Evolutionary conservation across 2,888 invertebrate species (phyloP).

Genomic region (Cantharis rustica): DNA sequence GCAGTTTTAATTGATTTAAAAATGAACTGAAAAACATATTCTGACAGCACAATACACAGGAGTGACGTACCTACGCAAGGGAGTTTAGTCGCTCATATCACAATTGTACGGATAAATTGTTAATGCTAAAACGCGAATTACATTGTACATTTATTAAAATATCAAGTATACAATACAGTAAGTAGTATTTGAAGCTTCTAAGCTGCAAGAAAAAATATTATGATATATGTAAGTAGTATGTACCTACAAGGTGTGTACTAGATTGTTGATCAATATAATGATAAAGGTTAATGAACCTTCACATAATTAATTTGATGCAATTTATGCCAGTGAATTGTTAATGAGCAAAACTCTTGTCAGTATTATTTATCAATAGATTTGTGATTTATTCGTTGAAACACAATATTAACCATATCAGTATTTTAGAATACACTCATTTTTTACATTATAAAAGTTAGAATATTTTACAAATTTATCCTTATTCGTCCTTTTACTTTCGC

Average conservation of each 20-base stretch:
- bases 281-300: neutral
- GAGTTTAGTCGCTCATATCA: constrained; percentile 24
- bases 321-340: neutral
- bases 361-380: neutral
- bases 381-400: too few species aligned
- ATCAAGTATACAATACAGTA: neutral
- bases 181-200: neutral
- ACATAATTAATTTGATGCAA: neutral
- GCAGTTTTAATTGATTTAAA: constrained; percentile 33
- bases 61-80: constrained; percentile 20
- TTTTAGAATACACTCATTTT: too few species aligned
- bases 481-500: too few species aligned
- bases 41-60: constrained; percentile 29
- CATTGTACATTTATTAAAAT: constrained; percentile 15
- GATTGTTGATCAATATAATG: neutral
- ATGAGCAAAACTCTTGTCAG: neutral
- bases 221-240: neutral
- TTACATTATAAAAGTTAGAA: too few species aligned
- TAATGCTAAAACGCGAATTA: constrained; percentile 25
- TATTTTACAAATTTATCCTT: too few species aligned
- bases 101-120: constrained; percentile 27
- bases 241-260: neutral
- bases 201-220: neutral
- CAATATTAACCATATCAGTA: too few species aligned
- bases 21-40: constrained; percentile 30